Evolutionary conservation across 2,113 vertebrate genomes (phyloP), one percentile per base, ranked within the genome.

Genomic region (Lonchura striata): DNA sequence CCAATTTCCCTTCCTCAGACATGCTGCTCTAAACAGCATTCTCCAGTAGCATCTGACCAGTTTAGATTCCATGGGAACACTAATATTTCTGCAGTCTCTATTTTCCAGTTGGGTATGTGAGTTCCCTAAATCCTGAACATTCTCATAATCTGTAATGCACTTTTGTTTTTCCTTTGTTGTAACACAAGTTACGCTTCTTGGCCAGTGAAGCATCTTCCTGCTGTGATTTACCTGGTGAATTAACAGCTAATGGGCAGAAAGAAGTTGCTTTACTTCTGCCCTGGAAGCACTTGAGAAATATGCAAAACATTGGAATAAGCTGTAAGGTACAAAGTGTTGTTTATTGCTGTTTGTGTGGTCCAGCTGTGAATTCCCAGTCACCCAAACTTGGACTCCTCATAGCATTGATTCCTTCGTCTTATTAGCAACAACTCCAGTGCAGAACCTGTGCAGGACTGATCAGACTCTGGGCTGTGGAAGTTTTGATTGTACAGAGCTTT

Each of bases 171-270:
- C 44, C 15, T 82, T 66, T 42, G 47, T 31, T 91, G 68, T 89
- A 78, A 82, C 47, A 11, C 2, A 2, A 70, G 35, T 85, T 91
- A 66, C 46, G 53, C 31, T 25, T 77, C 53, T 79, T 95, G 95
- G 65, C 92, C 92, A 91, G 92, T 93, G 89, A 86, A 88, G 30
- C 54, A 39, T 90, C 54, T 93, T 41, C 30, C 19, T 59, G 77
- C 83, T 83, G 50, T 49, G 93, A 65, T 92, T 70, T 81, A 75
- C 85, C 52, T 60, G 68, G 30, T 61, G 37, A 90, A 46, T 79
- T 82, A 61, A 77, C 49, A 84, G 39, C 50, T 76, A 16, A 47
- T 11, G 28, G 42, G 79, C 80, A 82, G 44, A 49, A 64, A 63
- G 42, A 24, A 70, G 31, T 57, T 70, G 69, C 47, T 63, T 53